Evolutionary conservation across 2,113 vertebrate genomes (phyloP), one percentile per base, ranked within the genome.

Genomic region (Misgurnus mizolepis): DNA sequence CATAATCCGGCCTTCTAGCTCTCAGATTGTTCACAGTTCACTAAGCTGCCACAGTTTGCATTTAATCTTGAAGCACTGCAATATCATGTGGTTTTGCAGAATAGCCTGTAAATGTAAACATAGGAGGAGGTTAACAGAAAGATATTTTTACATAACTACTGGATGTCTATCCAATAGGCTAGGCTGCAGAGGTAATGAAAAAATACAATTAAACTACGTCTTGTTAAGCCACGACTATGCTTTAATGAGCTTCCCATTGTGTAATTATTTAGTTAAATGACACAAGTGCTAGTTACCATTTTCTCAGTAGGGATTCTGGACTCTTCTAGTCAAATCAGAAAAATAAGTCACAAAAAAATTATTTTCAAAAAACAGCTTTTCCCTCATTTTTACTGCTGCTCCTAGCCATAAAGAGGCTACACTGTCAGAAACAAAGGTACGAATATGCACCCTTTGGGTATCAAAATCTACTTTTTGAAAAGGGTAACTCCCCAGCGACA

Each of bases 61-160:
- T 14, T 61, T 39, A 7, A 41, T 15, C 14, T 50, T 67, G 17
- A 76, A 83, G 71, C 65, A 71, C 82, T 80, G 49, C 39, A 67
- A n/a, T 39, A 49, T 68, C 55, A 45, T 6, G 72, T 34, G 27
- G 27, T 79, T 72, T 61, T 12, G 22, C 22, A 68, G 7, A 62
- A 41, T 49, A 8, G 67, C 22, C 6, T 34, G 15, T 17, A 22
- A 53, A 14, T 18, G 4, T 45, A 71, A 34, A 34, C 41, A 41
- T 47, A 66, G 22, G 4, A 34, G 43, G 47, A 56, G n/a, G 7
- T 14, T 4, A 47, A n/a, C 17, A 27, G 5, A 55, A 65, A 56
- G 12, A 55, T 18, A 55, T 22, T 47, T 65, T 66, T 67, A 12
- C 49, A 50, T 80, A 39, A 34, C 60, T 4, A 80, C 14, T 64